A percentile compares a stretch with the other conserved stretches of the same genome.
These are phyloP conservation scores for Capitulum mitella DNA, from an alignment of 2,888 invertebrate species.

Conservation along the genomic window DNA sequence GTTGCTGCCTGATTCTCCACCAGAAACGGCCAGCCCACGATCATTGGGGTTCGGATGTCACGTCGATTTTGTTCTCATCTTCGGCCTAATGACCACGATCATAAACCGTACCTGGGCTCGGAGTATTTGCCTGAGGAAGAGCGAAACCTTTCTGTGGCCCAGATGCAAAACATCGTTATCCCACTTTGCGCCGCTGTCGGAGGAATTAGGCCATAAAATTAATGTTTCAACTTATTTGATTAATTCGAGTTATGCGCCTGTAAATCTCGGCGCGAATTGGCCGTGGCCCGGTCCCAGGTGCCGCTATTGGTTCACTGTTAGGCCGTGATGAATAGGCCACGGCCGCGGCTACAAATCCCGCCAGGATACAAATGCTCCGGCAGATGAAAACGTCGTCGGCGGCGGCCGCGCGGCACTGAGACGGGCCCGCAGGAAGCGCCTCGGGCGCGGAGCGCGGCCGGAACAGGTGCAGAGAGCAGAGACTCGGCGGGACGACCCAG, in stretches of 20 bases:
- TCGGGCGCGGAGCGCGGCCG: too few species aligned
- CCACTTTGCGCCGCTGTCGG: not conserved
- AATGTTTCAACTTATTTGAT: conserved; percentile 23
- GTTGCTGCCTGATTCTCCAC: too few species aligned
- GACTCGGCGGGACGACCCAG: too few species aligned
- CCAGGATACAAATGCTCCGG: not conserved
- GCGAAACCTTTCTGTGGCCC: too few species aligned
- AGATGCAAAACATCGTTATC: not conserved
- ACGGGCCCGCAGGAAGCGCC: too few species aligned
- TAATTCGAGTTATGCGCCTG: not conserved
- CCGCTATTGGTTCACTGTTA: conserved; percentile 16
- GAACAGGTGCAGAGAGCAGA: too few species aligned
- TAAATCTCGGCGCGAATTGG: not conserved
- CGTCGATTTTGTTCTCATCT: too few species aligned
- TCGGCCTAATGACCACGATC: too few species aligned
- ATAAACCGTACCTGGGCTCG: not conserved
- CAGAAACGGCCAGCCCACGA: too few species aligned
- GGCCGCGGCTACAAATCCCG: not conserved
- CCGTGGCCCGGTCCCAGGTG: not conserved
- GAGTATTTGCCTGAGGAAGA: too few species aligned
- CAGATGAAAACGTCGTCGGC: not conserved
- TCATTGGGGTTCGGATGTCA: too few species aligned
- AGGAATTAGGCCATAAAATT: conserved; percentile 7
- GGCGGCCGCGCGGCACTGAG: too few species aligned
- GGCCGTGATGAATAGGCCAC: not conserved